Percentiles rank a stretch among this genome's conserved stretches.
phyloP scores from a whole-genome alignment of 2,888 invertebrate species.

The Anoncus sp. region DNA sequence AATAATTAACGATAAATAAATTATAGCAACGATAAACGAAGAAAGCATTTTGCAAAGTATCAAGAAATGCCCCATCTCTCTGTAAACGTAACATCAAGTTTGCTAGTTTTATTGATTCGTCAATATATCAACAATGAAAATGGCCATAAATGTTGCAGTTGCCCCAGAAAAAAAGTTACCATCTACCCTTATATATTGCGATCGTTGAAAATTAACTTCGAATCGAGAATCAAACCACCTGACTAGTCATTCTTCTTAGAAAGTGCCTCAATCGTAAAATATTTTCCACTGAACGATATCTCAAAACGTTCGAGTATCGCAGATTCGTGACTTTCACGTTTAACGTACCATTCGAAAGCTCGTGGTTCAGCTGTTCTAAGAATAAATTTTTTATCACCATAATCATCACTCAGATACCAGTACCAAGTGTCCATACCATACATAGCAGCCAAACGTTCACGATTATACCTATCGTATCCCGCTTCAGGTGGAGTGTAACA shows the following conservation, averaged over 20 bases:
- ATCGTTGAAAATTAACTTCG: not conserved
- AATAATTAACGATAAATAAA: not conserved
- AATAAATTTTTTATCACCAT: constrained; percentile 19
- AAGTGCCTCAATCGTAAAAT: constrained; percentile 27
- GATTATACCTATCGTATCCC: constrained; percentile 10
- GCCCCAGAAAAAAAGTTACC: not conserved
- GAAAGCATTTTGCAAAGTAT: no score
- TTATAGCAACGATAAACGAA: no score
- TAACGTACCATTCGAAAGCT: constrained; percentile 48
- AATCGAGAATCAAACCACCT: no score
- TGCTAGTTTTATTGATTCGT: no score
- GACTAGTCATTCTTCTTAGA: not conserved
- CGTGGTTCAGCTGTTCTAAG: constrained; percentile 41
- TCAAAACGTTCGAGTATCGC: constrained; percentile 37
- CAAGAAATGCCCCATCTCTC: no score
- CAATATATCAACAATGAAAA: no score
- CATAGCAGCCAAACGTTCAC: constrained; percentile 25
- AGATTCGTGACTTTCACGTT: constrained; percentile 9
- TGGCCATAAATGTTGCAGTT: no score
- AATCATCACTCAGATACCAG: constrained; percentile 35
- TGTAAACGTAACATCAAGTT: no score
- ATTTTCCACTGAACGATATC: constrained; percentile 18
- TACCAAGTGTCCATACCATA: constrained; percentile 52
- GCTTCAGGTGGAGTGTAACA: constrained; percentile 23
- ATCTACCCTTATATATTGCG: not conserved